These are phyloP conservation scores for Scrobipalpa atriplicella DNA, from an alignment of 2,888 invertebrate genomes.

Conservation along the genomic window DNA sequence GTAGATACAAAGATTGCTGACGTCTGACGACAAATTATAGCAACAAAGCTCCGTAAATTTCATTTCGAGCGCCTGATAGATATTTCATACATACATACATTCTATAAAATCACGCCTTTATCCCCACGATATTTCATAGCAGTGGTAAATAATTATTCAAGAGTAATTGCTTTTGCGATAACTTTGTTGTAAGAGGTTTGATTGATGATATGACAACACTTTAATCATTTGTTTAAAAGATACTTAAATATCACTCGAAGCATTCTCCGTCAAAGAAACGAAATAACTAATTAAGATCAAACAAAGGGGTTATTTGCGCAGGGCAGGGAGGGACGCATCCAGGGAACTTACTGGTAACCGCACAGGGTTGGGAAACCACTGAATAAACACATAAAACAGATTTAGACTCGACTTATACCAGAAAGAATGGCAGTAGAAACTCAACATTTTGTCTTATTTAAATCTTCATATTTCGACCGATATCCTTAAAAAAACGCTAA, in stretches of 20 bases:
- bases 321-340: conserved; percentile 18
- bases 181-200: background rate
- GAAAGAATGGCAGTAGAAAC: no score
- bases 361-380: background rate
- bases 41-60: background rate
- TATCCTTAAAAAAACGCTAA: no score
- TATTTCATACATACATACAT: no score
- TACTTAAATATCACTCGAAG: conserved; percentile 29
- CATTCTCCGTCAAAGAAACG: conserved; percentile 25
- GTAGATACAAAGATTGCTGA: background rate
- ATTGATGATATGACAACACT: background rate
- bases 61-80: background rate
- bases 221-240: conserved; percentile 11
- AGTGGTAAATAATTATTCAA: background rate
- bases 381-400: background rate
- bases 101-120: no score
- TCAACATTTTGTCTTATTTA: no score
- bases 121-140: background rate
- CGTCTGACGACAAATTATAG: background rate
- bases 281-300: conserved; percentile 29
- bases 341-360: background rate
- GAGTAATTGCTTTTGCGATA: background rate
- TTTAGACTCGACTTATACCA: background rate
- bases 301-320: conserved; percentile 26
- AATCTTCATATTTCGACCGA: no score